Evolutionary conservation across 1,140 invertebrate species (phyloP).

Genomic region (Atta texana): DNA sequence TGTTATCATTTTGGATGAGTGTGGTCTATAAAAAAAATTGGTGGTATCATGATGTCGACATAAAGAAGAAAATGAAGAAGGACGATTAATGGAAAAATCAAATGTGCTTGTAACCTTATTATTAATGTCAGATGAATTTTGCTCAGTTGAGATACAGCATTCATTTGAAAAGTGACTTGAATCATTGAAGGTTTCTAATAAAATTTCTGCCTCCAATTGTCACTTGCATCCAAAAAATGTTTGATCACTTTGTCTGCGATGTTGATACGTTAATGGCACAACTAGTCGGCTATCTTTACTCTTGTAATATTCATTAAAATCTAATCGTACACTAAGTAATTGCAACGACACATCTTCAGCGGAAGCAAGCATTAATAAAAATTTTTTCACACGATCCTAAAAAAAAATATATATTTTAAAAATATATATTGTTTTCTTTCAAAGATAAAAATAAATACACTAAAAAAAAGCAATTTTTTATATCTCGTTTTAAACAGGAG

Average conservation of each 20-base stretch:
- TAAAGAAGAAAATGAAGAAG: constrained; percentile 26
- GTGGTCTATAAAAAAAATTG: constrained; percentile 44
- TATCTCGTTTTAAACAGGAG: not conserved
- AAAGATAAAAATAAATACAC: not conserved
- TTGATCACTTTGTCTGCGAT: constrained; percentile 88
- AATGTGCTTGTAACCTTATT: constrained; percentile 38
- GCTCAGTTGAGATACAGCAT: constrained; percentile 7
- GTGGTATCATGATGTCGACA: constrained; percentile 47
- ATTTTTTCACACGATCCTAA: constrained; percentile 92
- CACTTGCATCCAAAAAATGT: constrained; percentile 81
- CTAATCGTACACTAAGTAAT: constrained; percentile 95
- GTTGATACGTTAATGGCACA: constrained; percentile 91
- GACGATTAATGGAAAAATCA: constrained; percentile 24
- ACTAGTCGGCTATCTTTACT: constrained; percentile 91
- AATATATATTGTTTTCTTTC: too few species aligned
- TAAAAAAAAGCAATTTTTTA: not conserved
- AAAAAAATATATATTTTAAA: constrained; percentile 68
- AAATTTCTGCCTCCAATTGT: constrained; percentile 58
- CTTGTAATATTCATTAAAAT: constrained; percentile 97
- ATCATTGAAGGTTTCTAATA: constrained; percentile 17
- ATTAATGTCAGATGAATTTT: constrained; percentile 27
- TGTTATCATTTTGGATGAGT: constrained; percentile 50
- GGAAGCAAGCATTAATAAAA: constrained; percentile 92
- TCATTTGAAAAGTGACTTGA: constrained; percentile 48
- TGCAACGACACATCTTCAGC: constrained; percentile 93